Conservation (phyloP, 1,140 invertebrate genomes). For the Probaryconus sp. region DNA sequence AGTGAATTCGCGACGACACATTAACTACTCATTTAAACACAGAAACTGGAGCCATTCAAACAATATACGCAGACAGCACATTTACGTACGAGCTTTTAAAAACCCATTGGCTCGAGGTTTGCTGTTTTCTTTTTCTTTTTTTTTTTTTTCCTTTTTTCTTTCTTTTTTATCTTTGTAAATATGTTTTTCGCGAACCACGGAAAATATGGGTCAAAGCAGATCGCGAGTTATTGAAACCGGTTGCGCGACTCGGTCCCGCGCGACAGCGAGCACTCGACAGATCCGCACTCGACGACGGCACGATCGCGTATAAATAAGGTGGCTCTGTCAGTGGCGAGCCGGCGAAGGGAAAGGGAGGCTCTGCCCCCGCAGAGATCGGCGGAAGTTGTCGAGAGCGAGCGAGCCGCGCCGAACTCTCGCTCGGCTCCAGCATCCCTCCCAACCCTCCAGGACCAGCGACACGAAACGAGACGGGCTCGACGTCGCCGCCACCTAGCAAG, state of each 20-base stretch:
- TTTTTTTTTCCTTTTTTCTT: no score
- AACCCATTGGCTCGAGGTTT: no score
- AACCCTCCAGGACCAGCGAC: slow-evolving; percentile 57
- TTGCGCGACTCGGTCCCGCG: slow-evolving; percentile 26
- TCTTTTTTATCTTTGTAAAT: no score
- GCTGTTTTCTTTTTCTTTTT: no score
- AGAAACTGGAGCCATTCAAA: no score
- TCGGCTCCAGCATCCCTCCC: slow-evolving; percentile 58
- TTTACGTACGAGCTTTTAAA: no score
- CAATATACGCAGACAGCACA: no score
- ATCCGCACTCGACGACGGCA: slow-evolving; percentile 42
- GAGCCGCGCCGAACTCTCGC: slow-evolving; percentile 51
- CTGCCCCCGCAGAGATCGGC: slow-evolving; percentile 73
- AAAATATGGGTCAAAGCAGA: no score
- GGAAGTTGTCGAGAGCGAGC: slow-evolving; percentile 63
- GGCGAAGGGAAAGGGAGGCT: slow-evolving; percentile 64
- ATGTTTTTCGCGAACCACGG: no score
- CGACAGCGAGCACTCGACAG: slow-evolving; percentile 19
- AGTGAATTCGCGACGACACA: no score
- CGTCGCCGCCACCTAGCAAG: slow-evolving; percentile 27
- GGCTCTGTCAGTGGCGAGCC: slow-evolving; percentile 41
- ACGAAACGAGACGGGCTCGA: slow-evolving; percentile 45
- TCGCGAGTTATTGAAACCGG: no score
- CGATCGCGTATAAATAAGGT: slow-evolving; percentile 52
- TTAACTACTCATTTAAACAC: no score